phyloP scores from a whole-genome alignment of 1,140 invertebrate genomes.

The Magallana angulata region DNA sequence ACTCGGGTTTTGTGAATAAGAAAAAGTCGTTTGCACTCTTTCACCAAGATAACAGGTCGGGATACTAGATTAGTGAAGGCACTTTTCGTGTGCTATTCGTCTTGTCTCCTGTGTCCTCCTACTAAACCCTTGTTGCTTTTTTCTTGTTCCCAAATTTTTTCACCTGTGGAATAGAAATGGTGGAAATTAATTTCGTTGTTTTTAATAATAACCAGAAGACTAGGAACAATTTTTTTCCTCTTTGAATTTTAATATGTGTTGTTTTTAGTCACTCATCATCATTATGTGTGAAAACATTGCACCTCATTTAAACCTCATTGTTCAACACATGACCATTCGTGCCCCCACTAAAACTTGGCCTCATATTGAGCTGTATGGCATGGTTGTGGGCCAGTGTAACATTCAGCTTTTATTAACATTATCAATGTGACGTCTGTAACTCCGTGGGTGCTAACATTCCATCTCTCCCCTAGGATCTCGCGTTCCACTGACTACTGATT shows the following conservation, averaged over 20 bases:
- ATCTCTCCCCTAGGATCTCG: not conserved
- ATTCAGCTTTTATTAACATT: too few species aligned
- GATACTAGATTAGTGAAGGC: not conserved
- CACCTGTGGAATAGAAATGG: slow-evolving; percentile 9
- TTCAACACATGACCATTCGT: too few species aligned
- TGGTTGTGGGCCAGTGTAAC: too few species aligned
- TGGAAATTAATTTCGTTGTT: not conserved
- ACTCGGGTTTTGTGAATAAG: slow-evolving; percentile 98
- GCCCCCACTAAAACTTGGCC: too few species aligned
- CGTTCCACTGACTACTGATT: not conserved
- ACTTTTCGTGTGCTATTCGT: not conserved
- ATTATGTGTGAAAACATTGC: too few species aligned
- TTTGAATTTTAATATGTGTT: too few species aligned
- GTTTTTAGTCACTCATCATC: too few species aligned
- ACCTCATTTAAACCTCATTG: too few species aligned
- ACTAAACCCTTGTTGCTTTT: slow-evolving; percentile 12
- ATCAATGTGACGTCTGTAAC: not conserved
- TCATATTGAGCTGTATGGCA: too few species aligned
- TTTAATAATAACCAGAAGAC: not conserved
- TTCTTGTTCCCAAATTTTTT: not conserved
- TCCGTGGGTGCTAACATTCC: not conserved
- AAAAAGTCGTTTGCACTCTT: slow-evolving; percentile 98
- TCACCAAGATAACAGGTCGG: slow-evolving; percentile 91
- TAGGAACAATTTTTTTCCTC: not conserved
- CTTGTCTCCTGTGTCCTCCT: not conserved